Percentiles rank a stretch among this genome's conserved stretches.
Evolutionary conservation across 2,888 invertebrate species (phyloP).

Genomic region (Melipona bicolor): DNA sequence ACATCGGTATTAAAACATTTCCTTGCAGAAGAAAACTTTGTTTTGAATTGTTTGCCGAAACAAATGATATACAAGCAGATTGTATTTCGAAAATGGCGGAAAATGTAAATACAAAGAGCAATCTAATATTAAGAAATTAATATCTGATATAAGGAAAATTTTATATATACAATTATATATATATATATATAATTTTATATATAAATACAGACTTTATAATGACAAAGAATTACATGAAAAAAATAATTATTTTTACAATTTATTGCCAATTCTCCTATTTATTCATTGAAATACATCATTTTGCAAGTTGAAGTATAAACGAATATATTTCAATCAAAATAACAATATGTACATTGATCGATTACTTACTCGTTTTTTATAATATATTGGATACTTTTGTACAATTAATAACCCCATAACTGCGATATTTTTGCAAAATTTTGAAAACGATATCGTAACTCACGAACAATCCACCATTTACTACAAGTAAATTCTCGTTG

Average conservation of each 20-base stretch:
- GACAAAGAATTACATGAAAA: neutral
- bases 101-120: conserved; percentile 8
- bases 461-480: conserved; percentile 16
- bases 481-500: neutral
- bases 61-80: neutral
- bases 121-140: neutral
- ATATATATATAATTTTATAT: neutral
- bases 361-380: conserved; percentile 69
- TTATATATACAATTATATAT: too few species aligned
- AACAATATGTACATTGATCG: neutral
- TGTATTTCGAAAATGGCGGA: neutral
- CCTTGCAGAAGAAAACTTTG: neutral
- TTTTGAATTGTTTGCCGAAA: neutral
- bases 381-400: conserved; percentile 59
- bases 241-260: neutral
- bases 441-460: conserved; percentile 17
- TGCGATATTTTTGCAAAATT: conserved; percentile 34
- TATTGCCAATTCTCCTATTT: neutral
- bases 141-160: neutral
- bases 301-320: conserved; percentile 12
- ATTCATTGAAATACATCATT: neutral
- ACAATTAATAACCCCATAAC: conserved; percentile 66
- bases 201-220: neutral
- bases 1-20: neutral
- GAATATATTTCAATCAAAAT: conserved; percentile 1